Base-by-base conservation (phyloP, 2,797 vertebrate genomes). In the Macroramphosus scolopax region DNA sequence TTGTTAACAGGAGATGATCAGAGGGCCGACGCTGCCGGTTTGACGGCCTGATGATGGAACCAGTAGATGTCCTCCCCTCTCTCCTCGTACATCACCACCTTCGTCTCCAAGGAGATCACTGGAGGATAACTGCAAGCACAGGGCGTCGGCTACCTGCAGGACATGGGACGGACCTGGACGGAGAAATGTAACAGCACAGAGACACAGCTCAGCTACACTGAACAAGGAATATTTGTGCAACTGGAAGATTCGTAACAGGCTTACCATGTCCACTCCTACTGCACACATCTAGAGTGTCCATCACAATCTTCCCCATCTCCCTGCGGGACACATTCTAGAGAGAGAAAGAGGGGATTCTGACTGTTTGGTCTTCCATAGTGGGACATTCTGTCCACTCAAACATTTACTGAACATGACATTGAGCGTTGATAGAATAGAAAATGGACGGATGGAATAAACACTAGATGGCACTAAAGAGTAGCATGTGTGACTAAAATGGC, bases 241-340 rank as follows among this genome's bases (percentile, higher is more conserved):
- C 0, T 15, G 28, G 12, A 11, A 6, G 14, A 31, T n/a, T 8
- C 1, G 9, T 12, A 41, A 3, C 11, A 37, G n/a, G 37, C 63
- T n/a, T 59, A 90, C 88, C 84, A 11, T 78, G 78, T 49, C 52
- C 73, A 34, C 39, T 61, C 36, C 54, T 67, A 22, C 72, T 62
- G 63, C 79, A 84, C 8, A 78, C 43, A 7, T 88, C 81, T 35
- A 89, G 49, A 7, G 83, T 76, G 25, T 88, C 84, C 68, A 81
- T 68, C 36, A 90, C 73, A 3, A 87, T 80, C 66, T 83, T 89
- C 28, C 77, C 80, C 60, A 90, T 64, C 1, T 56, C 60, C 24
- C 74, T 51, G n/a, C 53, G 58, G n/a, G 87, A 83, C 42, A 87
- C 59, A 20, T 82, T 87, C 88, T 90, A 4, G 5, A 55, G 25